phyloP scores from a whole-genome alignment of 2,113 vertebrate genomes.

The Agelaius tricolor region DNA sequence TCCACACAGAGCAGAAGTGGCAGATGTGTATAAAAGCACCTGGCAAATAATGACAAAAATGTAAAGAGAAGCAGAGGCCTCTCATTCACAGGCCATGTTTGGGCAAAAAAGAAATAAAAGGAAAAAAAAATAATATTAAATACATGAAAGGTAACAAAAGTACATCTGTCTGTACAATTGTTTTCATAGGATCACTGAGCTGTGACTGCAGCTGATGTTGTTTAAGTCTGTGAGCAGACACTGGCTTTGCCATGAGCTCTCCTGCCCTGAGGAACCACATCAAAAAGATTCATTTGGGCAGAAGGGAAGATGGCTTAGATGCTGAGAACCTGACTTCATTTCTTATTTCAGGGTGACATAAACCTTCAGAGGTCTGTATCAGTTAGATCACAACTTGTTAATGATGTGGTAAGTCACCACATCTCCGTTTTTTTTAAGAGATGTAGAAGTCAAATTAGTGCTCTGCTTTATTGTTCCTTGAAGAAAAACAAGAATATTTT shows the following conservation, averaged over 20 bases:
- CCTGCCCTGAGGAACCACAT: background rate
- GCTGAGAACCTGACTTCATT: background rate
- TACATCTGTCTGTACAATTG: background rate
- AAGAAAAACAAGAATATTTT: background rate
- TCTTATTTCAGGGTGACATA: background rate
- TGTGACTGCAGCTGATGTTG: background rate
- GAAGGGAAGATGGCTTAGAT: background rate
- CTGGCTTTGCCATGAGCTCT: background rate
- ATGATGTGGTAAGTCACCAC: background rate
- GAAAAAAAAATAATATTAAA: background rate
- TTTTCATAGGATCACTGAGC: background rate
- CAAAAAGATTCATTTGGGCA: background rate
- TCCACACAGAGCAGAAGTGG: background rate
- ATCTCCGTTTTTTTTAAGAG: background rate
- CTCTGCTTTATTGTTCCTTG: background rate
- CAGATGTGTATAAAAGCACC: background rate
- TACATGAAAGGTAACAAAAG: background rate
- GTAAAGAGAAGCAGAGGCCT: background rate
- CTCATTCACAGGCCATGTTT: background rate
- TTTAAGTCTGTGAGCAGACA: background rate
- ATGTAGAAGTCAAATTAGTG: background rate
- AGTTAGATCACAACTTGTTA: background rate
- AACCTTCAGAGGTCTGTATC: background rate
- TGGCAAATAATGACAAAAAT: background rate
- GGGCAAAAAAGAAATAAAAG: rapidly evolving